Conservation (phyloP, 1,140 invertebrate genomes). For the Acromyrmex heyeri region DNA sequence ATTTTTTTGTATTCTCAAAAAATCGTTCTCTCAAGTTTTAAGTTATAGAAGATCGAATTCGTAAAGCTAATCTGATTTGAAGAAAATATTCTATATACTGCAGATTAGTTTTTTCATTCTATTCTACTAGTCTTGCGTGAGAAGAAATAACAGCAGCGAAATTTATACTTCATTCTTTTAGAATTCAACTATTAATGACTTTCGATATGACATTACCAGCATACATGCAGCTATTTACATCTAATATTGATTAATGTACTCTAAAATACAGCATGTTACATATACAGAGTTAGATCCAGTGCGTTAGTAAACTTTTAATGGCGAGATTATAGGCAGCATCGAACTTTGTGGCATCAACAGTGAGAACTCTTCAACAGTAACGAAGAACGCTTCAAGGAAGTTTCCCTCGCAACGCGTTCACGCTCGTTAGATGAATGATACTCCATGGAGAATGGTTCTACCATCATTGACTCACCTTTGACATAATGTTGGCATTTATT, state of each 20-base stretch:
- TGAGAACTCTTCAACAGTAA: slow-evolving; percentile 14
- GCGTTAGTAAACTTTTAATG: slow-evolving; percentile 41
- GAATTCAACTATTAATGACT: slow-evolving; percentile 32
- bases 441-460: not conserved
- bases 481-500: slow-evolving; percentile 14
- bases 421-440: slow-evolving; percentile 49
- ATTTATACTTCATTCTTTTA: slow-evolving; percentile 6
- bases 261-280: slow-evolving; percentile 14
- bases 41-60: not conserved
- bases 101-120: not conserved
- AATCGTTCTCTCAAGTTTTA: no score
- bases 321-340: slow-evolving; percentile 6
- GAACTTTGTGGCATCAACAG: slow-evolving; percentile 31
- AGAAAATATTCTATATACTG: not conserved
- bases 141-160: not conserved
- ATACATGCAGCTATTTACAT: slow-evolving; percentile 10
- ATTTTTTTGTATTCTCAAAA: no score
- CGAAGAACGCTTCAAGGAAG: slow-evolving; percentile 8
- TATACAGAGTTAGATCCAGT: not conserved
- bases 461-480: slow-evolving; percentile 25
- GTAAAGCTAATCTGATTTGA: not conserved
- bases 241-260: slow-evolving; percentile 38
- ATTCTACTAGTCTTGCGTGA: not conserved
- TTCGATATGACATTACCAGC: not conserved
- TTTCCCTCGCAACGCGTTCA: not conserved